phyloP scores from a whole-genome alignment of 2,888 invertebrate genomes.

The Agrochola circellaris region DNA sequence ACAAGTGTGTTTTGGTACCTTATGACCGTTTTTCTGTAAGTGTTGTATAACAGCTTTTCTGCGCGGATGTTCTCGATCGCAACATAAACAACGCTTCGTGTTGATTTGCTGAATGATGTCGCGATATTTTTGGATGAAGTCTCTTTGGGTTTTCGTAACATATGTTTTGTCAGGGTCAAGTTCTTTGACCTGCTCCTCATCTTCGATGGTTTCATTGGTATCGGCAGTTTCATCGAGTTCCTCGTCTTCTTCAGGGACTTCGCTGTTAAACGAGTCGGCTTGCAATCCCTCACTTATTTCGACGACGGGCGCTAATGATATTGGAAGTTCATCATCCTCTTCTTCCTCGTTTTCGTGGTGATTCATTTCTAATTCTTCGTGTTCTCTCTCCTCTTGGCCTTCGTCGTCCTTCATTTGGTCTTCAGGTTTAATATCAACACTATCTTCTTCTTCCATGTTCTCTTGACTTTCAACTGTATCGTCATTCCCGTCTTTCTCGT shows the following conservation, averaged over 20 bases:
- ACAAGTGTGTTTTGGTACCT: slow-evolving; percentile 92
- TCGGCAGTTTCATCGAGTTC: slow-evolving; percentile 76
- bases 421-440: slow-evolving; percentile 71
- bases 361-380: slow-evolving; percentile 76
- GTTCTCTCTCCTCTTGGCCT: slow-evolving; percentile 70
- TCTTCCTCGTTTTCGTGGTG: slow-evolving; percentile 79
- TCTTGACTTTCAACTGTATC: slow-evolving; percentile 74
- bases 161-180: slow-evolving; percentile 84
- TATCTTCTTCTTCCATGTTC: slow-evolving; percentile 73
- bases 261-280: slow-evolving; percentile 81
- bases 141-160: slow-evolving; percentile 86
- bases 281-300: slow-evolving; percentile 88
- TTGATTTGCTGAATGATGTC: slow-evolving; percentile 88
- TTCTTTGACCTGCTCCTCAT: slow-evolving; percentile 73
- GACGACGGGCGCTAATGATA: slow-evolving; percentile 82
- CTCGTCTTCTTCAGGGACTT: slow-evolving; percentile 82
- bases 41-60: slow-evolving; percentile 90
- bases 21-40: slow-evolving; percentile 89
- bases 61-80: slow-evolving; percentile 86
- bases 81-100: slow-evolving; percentile 87
- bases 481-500: slow-evolving; percentile 73
- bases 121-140: slow-evolving; percentile 86
- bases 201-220: slow-evolving; percentile 78
- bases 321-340: slow-evolving; percentile 83
- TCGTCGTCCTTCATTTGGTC: slow-evolving; percentile 70